Evolutionary conservation across 2,888 invertebrate species (phyloP).

Genomic region (Leucoptera coffeella): DNA sequence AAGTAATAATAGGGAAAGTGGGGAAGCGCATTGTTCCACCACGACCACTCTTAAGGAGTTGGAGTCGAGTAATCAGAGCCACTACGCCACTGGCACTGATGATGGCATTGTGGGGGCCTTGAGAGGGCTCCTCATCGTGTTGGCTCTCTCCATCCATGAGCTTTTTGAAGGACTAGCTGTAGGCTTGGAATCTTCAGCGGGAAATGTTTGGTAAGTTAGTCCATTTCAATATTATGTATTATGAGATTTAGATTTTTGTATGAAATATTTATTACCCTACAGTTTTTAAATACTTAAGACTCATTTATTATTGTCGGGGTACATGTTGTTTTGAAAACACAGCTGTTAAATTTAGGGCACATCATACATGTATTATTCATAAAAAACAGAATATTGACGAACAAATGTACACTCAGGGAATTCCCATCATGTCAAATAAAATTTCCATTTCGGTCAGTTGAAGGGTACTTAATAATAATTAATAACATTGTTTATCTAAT

Average conservation of each 20-base stretch:
- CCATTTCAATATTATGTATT: neutral
- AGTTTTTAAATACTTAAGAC: neutral
- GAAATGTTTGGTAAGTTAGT: conserved; percentile 30
- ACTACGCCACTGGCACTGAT: conserved; percentile 14
- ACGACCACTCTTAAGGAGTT: neutral
- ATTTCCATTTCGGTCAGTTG: no score
- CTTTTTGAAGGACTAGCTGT: conserved; percentile 82
- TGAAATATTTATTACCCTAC: no score
- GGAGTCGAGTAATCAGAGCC: conserved; percentile 16
- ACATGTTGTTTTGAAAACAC: no score
- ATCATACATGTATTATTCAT: no score
- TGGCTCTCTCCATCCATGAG: conserved; percentile 72
- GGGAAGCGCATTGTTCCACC: neutral
- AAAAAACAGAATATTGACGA: no score
- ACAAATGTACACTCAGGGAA: no score
- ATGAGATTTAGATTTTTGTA: neutral
- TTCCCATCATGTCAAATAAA: no score
- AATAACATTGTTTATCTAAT: no score
- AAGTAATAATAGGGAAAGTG: conserved; percentile 30
- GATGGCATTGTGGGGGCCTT: conserved; percentile 45
- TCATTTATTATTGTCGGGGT: no score
- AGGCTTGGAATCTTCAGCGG: conserved; percentile 63
- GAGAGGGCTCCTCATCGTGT: conserved; percentile 69
- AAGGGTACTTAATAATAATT: no score
- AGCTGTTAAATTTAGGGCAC: no score